Percentiles rank a stretch among this genome's conserved stretches.
Conservation (phyloP, 2,797 vertebrate species). For the Fundulus diaphanus region DNA sequence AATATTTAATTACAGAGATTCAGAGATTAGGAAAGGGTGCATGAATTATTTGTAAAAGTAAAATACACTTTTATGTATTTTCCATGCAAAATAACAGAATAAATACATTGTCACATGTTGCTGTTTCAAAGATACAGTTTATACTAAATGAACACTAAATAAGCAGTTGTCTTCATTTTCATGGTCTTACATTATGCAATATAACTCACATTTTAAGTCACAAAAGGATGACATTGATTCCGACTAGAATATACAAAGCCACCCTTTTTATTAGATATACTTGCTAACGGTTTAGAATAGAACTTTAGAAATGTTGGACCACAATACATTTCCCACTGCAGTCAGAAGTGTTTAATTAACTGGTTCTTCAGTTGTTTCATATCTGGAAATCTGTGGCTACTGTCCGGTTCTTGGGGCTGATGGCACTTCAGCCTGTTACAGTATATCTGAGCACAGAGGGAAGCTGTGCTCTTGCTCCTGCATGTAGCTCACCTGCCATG, state of each 20-base stretch:
- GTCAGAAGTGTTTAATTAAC: slow-evolving; percentile 14
- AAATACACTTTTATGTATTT: slow-evolving; percentile 15
- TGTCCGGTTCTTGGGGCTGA: slow-evolving; percentile 32
- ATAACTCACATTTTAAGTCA: background rate
- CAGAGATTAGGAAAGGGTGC: slow-evolving; percentile 29
- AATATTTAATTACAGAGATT: slow-evolving; percentile 61
- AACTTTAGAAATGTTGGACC: slow-evolving; percentile 28
- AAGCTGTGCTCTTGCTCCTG: slow-evolving; percentile 80
- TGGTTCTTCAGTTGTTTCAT: slow-evolving; percentile 16
- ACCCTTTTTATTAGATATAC: background rate
- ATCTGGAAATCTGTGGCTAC: slow-evolving; percentile 32
- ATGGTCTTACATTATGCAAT: slow-evolving; percentile 9
- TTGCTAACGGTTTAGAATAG: background rate
- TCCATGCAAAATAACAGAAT: slow-evolving; percentile 43
- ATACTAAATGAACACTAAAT: background rate
- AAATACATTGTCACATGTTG: slow-evolving; percentile 56
- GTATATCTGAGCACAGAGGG: slow-evolving; percentile 67
- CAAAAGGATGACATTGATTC: background rate
- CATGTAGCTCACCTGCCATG: slow-evolving; percentile 85
- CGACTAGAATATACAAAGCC: background rate
- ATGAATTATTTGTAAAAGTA: slow-evolving; percentile 44
- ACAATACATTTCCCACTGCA: slow-evolving; percentile 34
- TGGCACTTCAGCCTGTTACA: slow-evolving; percentile 36
- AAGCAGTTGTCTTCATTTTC: slow-evolving; percentile 4
- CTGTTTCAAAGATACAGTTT: background rate